Evolutionary conservation across 2,797 vertebrate genomes (phyloP).

Genomic region (Anguilla anguilla): DNA sequence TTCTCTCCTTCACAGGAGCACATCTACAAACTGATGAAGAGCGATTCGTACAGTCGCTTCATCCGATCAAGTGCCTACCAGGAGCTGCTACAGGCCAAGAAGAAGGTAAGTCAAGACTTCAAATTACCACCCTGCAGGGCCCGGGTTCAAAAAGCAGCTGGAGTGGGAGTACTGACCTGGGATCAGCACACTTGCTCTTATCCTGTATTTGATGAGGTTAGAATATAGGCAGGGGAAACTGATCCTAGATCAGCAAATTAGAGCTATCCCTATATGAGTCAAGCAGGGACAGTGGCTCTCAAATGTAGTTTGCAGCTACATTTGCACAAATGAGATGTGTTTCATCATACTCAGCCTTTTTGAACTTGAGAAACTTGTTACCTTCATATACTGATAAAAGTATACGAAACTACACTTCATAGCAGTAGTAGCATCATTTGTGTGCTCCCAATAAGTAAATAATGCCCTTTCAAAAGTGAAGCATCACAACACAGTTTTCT

Average conservation of each 20-base stretch:
- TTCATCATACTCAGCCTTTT: too few species aligned
- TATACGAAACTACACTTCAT: too few species aligned
- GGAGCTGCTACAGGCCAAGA: slow-evolving; percentile 98
- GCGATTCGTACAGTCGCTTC: slow-evolving; percentile 97
- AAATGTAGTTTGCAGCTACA: background rate
- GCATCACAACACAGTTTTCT: background rate
- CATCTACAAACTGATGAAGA: slow-evolving; percentile 99
- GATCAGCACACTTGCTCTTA: background rate
- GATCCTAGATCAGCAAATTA: background rate
- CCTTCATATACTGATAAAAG: too few species aligned
- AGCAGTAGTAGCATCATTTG: background rate
- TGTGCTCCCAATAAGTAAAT: background rate
- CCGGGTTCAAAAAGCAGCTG: background rate
- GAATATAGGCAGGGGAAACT: background rate
- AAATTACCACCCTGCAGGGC: background rate
- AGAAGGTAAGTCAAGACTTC: slow-evolving; percentile 79
- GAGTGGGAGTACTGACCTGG: background rate
- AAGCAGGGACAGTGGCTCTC: background rate
- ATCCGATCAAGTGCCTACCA: slow-evolving; percentile 99
- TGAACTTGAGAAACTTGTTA: too few species aligned
- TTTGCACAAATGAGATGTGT: background rate
- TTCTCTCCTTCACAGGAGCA: slow-evolving; percentile 81
- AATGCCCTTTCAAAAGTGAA: background rate
- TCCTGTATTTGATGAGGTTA: background rate
- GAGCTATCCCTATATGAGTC: background rate